Evolutionary conservation across 30 jellyfish, hydroid and myxozoan species (phyloP), one percentile per base, ranked within the genome.

Genomic region (Cassiopea andromeda): DNA sequence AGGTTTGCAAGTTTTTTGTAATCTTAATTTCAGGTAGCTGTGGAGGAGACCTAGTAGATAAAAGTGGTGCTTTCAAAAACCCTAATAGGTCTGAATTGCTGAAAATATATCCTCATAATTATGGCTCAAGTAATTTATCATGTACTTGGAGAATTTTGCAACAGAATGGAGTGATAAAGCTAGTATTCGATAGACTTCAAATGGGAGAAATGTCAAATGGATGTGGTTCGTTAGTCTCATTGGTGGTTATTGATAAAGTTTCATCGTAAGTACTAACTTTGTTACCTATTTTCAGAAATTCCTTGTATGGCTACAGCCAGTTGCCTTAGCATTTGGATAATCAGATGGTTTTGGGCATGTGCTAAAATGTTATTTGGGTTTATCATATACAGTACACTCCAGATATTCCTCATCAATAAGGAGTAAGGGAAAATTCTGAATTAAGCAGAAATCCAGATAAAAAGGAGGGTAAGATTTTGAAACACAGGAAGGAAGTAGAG

Each of bases 81-180:
- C 93, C 84, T 54, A 66, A 86, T 78, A 75, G 74, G 60, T 49
- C 93, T 19, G 7, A 75, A 47, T 68, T 86, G 12, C 44, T 14
- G 9, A 73, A 66, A 15, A 66, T 86, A 13, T 75, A 60, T 48
- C 16, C 44, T 45, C 54, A 48, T 60, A 77, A 69, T 1, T 69
- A 69, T 58, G 46, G 60, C 48, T 54, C 82, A 17, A 77, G 69
- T 27, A 64, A 38, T 64, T 18, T 73, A 12, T 60, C 69, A 76
- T 86, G 93, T 75, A 86, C 50, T 44, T 86, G 93, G 93, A 86
- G 59, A 7, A 68, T 86, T 15, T 86, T 18, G 38, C 93, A 81
- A 64, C 88, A 45, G 46, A 59, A 58, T 1, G 71, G 74, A 8
- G 48, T 46, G 18, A 49, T 86, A 44, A 76, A 44, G 48, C 84